Evolutionary conservation across 1,140 invertebrate species (phyloP).

Genomic region (Heliconius eleuchia): DNA sequence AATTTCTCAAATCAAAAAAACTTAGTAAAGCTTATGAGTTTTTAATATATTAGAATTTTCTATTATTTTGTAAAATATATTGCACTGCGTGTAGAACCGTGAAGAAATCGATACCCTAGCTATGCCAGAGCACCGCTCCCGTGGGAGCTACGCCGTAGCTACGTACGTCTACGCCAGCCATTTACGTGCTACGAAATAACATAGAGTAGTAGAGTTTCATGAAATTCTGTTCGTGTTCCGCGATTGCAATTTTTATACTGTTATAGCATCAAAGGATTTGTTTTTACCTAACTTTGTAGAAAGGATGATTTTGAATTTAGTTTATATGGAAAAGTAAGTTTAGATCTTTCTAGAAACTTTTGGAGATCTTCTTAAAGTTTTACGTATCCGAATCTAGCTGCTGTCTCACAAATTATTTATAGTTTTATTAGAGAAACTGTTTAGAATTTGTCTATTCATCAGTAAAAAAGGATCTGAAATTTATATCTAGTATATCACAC

Average conservation of each 20-base stretch:
- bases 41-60: not conserved
- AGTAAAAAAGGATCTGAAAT: too few species aligned
- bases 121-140: constrained; percentile 14
- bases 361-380: too few species aligned
- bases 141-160: constrained; percentile 1
- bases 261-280: constrained; percentile 8
- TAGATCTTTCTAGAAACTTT: too few species aligned
- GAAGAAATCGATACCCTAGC: constrained; percentile 2
- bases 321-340: too few species aligned
- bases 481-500: too few species aligned
- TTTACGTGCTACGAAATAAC: constrained; percentile 24
- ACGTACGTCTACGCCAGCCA: constrained; percentile 15
- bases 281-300: not conserved
- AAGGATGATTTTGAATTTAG: too few species aligned
- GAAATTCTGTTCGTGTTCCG: constrained; percentile 12
- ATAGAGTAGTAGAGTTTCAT: constrained; percentile 4
- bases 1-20: not conserved
- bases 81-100: not conserved
- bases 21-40: not conserved
- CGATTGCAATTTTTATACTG: constrained; percentile 21
- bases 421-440: too few species aligned
- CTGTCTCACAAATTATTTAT: too few species aligned
- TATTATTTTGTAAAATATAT: not conserved
- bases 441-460: too few species aligned
- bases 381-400: too few species aligned